These are phyloP conservation scores for Danio aesculapii DNA, from an alignment of 2,797 vertebrate species.

Conservation along the genomic window DNA sequence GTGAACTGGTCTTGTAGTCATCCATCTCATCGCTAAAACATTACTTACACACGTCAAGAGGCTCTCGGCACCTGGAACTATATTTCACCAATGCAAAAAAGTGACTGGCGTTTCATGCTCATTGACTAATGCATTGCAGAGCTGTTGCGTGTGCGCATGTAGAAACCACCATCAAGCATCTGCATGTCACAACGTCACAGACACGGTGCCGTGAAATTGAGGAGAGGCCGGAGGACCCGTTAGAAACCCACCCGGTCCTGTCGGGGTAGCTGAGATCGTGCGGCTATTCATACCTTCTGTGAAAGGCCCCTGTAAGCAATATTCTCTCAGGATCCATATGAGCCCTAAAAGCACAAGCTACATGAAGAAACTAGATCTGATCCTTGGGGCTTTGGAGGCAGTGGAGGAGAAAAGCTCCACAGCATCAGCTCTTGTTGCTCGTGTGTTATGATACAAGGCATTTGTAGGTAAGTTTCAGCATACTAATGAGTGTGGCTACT, in stretches of 20 bases:
- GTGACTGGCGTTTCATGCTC: conserved; percentile 9
- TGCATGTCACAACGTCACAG: conserved; percentile 5
- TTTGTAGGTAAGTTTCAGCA: not conserved
- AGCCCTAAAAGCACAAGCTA: conserved; percentile 40
- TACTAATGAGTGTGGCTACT: not conserved
- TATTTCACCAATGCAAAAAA: conserved; percentile 31
- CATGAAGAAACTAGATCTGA: conserved; percentile 46
- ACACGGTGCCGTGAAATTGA: conserved; percentile 29
- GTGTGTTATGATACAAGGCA: conserved; percentile 5
- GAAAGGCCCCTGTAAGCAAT: conserved; percentile 45
- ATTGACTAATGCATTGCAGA: conserved; percentile 15
- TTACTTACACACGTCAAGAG: not conserved
- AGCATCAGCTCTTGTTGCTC: conserved; percentile 6
- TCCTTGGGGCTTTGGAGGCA: conserved; percentile 40
- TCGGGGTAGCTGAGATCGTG: not conserved
- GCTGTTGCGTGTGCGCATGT: not conserved
- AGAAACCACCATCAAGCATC: conserved; percentile 14
- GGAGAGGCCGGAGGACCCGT: conserved; percentile 31
- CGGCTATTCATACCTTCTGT: conserved; percentile 38
- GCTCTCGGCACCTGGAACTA: conserved; percentile 30
- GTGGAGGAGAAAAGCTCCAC: not conserved
- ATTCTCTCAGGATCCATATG: conserved; percentile 41
- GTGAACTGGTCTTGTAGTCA: conserved; percentile 1
- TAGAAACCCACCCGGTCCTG: conserved; percentile 17
- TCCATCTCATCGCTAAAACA: not conserved